Percentiles rank a stretch among this genome's conserved stretches.
phyloP scores from a whole-genome alignment of 2,113 vertebrate species.

The Herpetotheres cachinnans region DNA sequence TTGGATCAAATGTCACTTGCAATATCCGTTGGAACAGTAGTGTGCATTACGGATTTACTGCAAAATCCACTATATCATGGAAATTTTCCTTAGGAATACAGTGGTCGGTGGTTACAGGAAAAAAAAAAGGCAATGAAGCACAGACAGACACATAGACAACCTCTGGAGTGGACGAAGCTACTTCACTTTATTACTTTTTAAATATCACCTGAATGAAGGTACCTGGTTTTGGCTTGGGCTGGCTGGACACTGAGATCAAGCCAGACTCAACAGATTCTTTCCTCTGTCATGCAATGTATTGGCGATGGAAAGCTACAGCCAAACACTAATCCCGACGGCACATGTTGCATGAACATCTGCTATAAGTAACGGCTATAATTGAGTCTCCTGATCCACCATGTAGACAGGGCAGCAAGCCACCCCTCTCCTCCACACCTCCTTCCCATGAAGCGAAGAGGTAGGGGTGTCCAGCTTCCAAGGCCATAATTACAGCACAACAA shows the following conservation, averaged over 20 bases:
- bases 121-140: not conserved
- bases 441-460: not conserved
- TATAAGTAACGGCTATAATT: not conserved
- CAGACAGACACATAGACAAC: not conserved
- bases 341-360: not conserved
- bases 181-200: not conserved
- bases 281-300: not conserved
- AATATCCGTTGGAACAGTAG: not conserved
- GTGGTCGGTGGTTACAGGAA: not conserved
- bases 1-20: slow-evolving; percentile 13
- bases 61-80: not conserved
- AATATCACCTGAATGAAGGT: not conserved
- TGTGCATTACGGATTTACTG: not conserved
- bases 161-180: not conserved
- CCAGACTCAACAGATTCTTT: not conserved
- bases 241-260: not conserved
- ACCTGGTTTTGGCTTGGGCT: not conserved
- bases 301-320: not conserved
- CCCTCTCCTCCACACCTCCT: not conserved
- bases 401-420: not conserved
- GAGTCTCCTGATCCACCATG: not conserved
- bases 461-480: not conserved
- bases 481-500: not conserved
- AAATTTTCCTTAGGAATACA: not conserved
- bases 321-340: not conserved